Percentiles rank a stretch among this genome's conserved stretches.
Conservation (phyloP, 2,888 invertebrate genomes). For the Odontocolon sp. region DNA sequence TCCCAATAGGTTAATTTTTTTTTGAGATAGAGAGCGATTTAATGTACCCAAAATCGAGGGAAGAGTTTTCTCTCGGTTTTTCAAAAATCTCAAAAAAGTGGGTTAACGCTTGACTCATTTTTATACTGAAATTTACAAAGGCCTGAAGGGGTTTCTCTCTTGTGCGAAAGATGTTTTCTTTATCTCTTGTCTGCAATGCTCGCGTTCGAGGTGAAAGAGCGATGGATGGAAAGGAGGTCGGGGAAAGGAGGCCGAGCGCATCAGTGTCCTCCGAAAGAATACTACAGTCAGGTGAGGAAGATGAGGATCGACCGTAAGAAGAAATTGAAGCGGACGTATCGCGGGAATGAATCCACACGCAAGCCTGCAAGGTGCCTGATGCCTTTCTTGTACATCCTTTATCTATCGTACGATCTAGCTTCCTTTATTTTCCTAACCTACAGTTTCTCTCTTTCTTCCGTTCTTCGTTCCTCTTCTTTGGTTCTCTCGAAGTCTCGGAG, state of each 20-base stretch:
- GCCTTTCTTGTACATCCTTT: conserved; percentile 34
- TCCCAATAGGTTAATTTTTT: no score
- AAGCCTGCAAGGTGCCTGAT: conserved; percentile 42
- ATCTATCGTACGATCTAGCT: conserved; percentile 29
- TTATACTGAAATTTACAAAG: no score
- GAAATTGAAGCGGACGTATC: conserved; percentile 31
- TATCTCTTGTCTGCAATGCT: conserved; percentile 10
- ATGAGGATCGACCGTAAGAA: conserved; percentile 21
- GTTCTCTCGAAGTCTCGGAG: conserved; percentile 31
- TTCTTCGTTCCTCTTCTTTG: conserved; percentile 40
- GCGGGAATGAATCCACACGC: conserved; percentile 59
- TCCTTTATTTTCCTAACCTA: conserved; percentile 20
- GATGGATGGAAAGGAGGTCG: conserved; percentile 55
- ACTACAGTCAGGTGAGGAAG: conserved; percentile 18
- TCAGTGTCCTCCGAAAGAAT: conserved; percentile 41
- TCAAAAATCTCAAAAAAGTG: no score
- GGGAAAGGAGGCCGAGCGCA: conserved; percentile 58
- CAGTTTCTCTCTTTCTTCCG: conserved; percentile 18
- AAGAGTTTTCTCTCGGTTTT: no score
- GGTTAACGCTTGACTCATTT: no score
- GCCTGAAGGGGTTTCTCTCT: no score
- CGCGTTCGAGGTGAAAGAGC: conserved; percentile 41
- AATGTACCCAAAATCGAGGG: no score
- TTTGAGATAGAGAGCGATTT: no score
- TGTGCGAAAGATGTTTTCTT: not conserved